A percentile compares a stretch with the other conserved stretches of the same genome.
Evolutionary conservation across 2,797 vertebrate genomes (phyloP).

Genomic region (Margarornis squamiger): DNA sequence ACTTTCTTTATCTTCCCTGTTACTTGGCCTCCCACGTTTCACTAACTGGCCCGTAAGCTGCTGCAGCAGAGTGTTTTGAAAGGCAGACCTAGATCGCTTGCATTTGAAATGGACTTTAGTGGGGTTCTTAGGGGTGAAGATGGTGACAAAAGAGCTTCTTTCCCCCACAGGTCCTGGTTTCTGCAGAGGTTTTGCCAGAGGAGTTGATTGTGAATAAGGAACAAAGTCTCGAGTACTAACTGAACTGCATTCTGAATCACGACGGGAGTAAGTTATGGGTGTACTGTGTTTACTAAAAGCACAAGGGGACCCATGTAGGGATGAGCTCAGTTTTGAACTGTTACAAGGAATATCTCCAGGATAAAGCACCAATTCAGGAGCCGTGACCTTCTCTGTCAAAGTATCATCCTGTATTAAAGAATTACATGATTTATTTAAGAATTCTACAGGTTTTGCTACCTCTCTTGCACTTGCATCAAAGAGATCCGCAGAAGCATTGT

Average conservation of each 20-base stretch:
- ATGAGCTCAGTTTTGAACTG: background rate
- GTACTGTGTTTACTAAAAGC: constrained; percentile 10
- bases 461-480: constrained; percentile 68
- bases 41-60: background rate
- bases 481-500: constrained; percentile 79
- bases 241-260: constrained; percentile 37
- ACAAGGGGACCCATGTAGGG: background rate
- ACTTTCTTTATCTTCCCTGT: background rate
- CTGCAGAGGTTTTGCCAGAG: constrained; percentile 56
- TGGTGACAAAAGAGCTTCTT: background rate
- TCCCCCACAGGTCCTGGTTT: background rate
- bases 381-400: constrained; percentile 8
- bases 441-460: constrained; percentile 4
- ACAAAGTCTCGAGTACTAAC: constrained; percentile 57
- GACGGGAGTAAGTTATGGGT: background rate
- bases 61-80: constrained; percentile 46
- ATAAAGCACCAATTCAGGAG: background rate
- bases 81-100: constrained; percentile 31
- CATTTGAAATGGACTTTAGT: constrained; percentile 22
- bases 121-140: constrained; percentile 26
- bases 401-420: background rate
- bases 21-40: background rate
- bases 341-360: background rate
- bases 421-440: constrained; percentile 5
- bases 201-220: constrained; percentile 78